These are phyloP conservation scores for Phylloscopus trochiloides DNA, from an alignment of 2,113 vertebrate genomes.

Conservation along the genomic window DNA sequence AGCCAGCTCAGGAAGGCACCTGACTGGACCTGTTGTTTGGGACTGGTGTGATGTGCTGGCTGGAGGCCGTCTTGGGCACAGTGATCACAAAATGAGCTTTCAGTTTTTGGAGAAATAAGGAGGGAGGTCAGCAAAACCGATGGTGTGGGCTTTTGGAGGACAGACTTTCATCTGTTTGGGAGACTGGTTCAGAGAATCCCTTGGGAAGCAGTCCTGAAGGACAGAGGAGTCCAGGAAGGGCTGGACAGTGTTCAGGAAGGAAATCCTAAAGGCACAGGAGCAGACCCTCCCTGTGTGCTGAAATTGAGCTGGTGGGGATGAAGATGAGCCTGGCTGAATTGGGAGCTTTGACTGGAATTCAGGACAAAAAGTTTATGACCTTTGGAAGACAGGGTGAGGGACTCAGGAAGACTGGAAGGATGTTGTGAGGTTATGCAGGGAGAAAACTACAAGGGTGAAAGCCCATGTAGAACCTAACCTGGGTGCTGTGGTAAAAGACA, in stretches of 20 bases:
- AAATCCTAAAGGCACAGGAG: background rate
- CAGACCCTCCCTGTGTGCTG: background rate
- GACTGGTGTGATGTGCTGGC: background rate
- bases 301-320: background rate
- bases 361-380: background rate
- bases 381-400: background rate
- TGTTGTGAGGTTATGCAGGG: background rate
- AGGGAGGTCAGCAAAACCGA: background rate
- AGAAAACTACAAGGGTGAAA: background rate
- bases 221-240: background rate
- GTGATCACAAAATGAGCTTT: background rate
- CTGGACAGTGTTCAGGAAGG: background rate
- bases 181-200: background rate
- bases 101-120: background rate
- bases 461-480: background rate
- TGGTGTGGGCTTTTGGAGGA: background rate
- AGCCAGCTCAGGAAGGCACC: background rate
- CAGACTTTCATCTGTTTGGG: background rate
- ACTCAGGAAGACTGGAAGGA: background rate
- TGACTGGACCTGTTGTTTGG: background rate
- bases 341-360: background rate
- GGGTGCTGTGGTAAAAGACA: background rate
- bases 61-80: background rate
- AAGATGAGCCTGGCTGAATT: background rate
- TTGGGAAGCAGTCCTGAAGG: background rate